Base-by-base conservation (phyloP, 1,140 invertebrate species). In the Episyrphus balteatus region DNA sequence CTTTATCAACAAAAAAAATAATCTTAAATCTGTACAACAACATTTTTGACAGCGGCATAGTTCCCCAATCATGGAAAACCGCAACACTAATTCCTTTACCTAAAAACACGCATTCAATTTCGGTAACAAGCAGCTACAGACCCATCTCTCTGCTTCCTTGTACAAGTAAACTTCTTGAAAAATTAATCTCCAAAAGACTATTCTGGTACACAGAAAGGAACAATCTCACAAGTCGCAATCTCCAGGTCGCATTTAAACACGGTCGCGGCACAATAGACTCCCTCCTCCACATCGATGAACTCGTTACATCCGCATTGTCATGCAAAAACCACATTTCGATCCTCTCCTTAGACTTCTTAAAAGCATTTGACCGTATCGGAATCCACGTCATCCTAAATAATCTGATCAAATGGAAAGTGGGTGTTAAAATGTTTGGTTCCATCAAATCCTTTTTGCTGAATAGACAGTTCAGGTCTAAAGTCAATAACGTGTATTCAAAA, bases 21-120 rank as follows among this genome's bases (percentile, higher is more conserved):
- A 33, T 44, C 8, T 18, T 49, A 9, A n/a, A 18, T 34, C 14
- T 48, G 14, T 48, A 43, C 33, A 48, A 48, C 21, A 12, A 12
- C 10, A 48, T 48, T n/a, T 13, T 48, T 30, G n/a, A 43, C 9
- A 15, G 18, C 9, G 41, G 47, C 14, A 37, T 18, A 33, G 36
- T 34, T 41, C 41, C 41, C 9, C 40, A 48, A 42, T 19, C 14
- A 7, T 48, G 46, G 46, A 31, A 34, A 8, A 48, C 26, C 14
- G 45, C 49, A 10, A 51, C 33, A 8, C 42, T 39, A 12, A 42
- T 51, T 21, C 46, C 46, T 12, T 48, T 51, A 3, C 45, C 40
- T 19, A 48, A 48, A n/a, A n/a, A n/a, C n/a, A n/a, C n/a, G n/a
- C n/a, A 39, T 34, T 31, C 9, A 45, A 52, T 15, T n/a, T n/a